Evolutionary conservation across 2,113 vertebrate species (phyloP).

Genomic region (Tetrao urogallus): DNA sequence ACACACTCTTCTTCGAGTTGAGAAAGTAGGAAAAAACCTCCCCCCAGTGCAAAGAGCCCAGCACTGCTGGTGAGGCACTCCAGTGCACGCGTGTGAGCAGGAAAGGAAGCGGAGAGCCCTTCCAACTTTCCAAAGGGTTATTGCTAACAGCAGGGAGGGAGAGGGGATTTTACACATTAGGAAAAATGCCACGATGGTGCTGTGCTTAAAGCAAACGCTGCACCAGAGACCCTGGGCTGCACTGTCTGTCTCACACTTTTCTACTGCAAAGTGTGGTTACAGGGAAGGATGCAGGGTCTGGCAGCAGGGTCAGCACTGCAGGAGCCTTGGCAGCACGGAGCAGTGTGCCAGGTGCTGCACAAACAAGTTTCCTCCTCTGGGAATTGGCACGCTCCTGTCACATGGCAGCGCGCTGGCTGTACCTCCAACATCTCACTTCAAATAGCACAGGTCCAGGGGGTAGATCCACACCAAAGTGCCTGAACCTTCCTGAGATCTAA

Average conservation of each 20-base stretch:
- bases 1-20: background rate
- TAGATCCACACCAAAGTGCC: background rate
- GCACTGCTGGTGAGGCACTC: background rate
- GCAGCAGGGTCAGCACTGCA: accelerated
- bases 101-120: background rate
- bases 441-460: background rate
- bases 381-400: background rate
- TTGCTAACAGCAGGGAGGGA: slow-evolving; percentile 35
- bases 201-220: slow-evolving; percentile 35
- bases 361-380: background rate
- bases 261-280: accelerated
- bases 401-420: background rate
- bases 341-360: accelerated
- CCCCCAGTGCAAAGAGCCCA: background rate
- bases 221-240: background rate
- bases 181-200: background rate
- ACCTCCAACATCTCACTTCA: background rate
- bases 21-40: background rate
- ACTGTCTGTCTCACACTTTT: background rate
- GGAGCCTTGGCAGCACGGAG: background rate
- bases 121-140: slow-evolving; percentile 59
- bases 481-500: background rate
- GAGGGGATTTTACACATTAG: slow-evolving; percentile 47
- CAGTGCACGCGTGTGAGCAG: background rate
- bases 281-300: accelerated